Conservation (phyloP, 2,888 invertebrate genomes). For the Neria commutata region DNA sequence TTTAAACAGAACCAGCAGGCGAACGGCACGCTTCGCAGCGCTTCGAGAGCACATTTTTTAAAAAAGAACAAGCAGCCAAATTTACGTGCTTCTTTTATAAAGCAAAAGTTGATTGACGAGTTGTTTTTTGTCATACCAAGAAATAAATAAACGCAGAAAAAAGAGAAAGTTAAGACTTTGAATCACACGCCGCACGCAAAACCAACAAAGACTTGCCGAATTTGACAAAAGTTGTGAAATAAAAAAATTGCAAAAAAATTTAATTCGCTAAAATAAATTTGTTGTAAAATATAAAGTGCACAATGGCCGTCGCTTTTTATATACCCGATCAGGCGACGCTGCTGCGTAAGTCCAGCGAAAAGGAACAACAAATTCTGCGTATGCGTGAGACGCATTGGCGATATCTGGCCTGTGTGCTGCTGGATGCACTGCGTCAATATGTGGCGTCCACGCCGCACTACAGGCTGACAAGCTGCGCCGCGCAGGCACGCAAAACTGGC, state of each 20-base stretch:
- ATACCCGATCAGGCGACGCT: constrained; percentile 56
- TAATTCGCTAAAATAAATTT: neutral
- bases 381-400: constrained; percentile 49
- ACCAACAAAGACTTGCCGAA: constrained; percentile 41
- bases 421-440: constrained; percentile 45
- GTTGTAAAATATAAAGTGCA: constrained; percentile 16
- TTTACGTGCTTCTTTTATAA: neutral
- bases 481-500: neutral
- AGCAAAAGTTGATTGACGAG: neutral
- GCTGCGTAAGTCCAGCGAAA: constrained; percentile 50
- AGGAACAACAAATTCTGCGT: constrained; percentile 51
- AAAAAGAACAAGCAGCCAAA: too few relatives aligned
- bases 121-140: neutral
- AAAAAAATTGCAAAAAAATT: constrained; percentile 7
- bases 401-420: constrained; percentile 44
- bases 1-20: neutral
- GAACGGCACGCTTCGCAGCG: neutral
- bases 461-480: neutral
- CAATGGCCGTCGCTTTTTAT: constrained; percentile 57
- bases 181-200: constrained; percentile 12
- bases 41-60: neutral
- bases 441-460: constrained; percentile 28
- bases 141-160: neutral
- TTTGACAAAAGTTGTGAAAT: constrained; percentile 31
- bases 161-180: constrained; percentile 11